Base-by-base conservation (phyloP, 2,113 vertebrate species). In the Galbula dea region DNA sequence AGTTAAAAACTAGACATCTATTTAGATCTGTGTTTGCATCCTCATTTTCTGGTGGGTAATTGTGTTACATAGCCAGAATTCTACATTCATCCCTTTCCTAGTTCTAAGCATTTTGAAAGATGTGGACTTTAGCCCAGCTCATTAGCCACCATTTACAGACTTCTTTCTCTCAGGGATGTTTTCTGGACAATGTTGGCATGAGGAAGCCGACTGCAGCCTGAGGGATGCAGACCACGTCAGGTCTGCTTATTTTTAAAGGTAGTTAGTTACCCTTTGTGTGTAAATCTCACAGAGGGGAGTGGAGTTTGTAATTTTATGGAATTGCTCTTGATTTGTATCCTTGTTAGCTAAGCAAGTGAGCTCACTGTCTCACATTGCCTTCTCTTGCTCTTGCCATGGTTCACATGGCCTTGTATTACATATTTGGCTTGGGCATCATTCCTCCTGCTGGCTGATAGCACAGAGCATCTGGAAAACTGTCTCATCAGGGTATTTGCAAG, bases 301-400 rank as follows among this genome's bases (percentile, higher is more conserved):
- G 62, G 34, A 82, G 19, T 4, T 54, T 78, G 36, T 39, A 6
- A 39, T 63, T 84, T 51, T 41, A 32, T 5, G 22, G 58, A 49
- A 18, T 46, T 24, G 19, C n/a, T 46, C 69, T 46, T 61, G n/a
- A 61, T 72, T 81, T 48, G 30, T 41, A 26, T 66, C 36, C 0
- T 8, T 10, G 80, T 62, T 36, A 15, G 37, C 29, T 22, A 36
- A 20, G 41, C 0, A 6, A 65, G 55, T 2, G 29, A 80, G 68
- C 55, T 78, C 21, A 0, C 29, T n/a, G 46, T 7, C 76, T 88
- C 41, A 11, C 34, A 4, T 3, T 0, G 1, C 36, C 24, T 27
- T 18, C 34, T 39, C 61, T 10, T 6, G 39, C 61, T 27, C 45
- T 46, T 82, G 43, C 12, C 66, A 2, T 1, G 48, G 34, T 4